Evolutionary conservation across 2,113 vertebrate genomes (phyloP), one percentile per base, ranked within the genome.

Genomic region (Passer domesticus): DNA sequence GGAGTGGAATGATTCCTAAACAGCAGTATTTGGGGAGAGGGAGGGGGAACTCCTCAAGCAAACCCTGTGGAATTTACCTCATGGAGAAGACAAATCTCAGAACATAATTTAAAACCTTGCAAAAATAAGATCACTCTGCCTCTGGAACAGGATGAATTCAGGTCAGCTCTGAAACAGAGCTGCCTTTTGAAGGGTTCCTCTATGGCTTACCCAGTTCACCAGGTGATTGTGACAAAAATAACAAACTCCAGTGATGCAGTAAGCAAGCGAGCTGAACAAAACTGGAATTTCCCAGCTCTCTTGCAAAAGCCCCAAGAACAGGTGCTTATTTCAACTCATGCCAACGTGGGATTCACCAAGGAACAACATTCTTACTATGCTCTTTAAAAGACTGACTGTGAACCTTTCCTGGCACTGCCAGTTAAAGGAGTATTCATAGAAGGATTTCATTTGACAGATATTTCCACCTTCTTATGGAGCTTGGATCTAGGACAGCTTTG

Each of bases 221-320:
- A 83, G 43, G 60, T 85, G 50, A 80, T 6, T 58, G 64, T 52
- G 63, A 50, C 68, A 80, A 62, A 86, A 88, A 80, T 20, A 64
- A 88, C 47, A 81, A 74, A 67, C 39, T 78, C 50, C 60, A 64
- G 83, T 11, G 60, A 81, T 70, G 63, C 68, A 93, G 78, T 24
- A 56, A 82, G 70, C 24, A 31, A 92, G 46, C 6, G 37, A 76
- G 39, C 22, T 47, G 49, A 72, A 55, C 64, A 78, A 81, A 82
- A 49, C 15, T 59, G 64, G 78, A 89, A 90, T 86, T 93, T 95
- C 76, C 72, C 85, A 94, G 41, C n/a, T 73, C 28, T 91, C 92
- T 53, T 85, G 81, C 66, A 66, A 73, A 92, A 89, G 28, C 35
- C 28, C 55, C n/a, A 25, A 63, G 92, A 90, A 91, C 84, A 93